These are phyloP conservation scores for Pyrgus malvae DNA, from an alignment of 2,888 invertebrate species.

Conservation along the genomic window DNA sequence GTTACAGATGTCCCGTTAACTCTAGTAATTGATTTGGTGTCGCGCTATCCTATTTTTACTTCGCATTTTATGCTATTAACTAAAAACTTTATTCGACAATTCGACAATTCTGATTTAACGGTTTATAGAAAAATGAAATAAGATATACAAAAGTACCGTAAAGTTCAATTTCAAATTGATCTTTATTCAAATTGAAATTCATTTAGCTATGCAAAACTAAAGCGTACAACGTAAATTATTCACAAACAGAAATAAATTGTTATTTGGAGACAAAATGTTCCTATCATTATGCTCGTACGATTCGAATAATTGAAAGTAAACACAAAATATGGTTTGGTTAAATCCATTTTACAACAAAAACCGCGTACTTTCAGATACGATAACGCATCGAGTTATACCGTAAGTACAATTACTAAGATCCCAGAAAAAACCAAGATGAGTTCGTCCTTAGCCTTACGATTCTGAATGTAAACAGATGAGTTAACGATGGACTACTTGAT, in stretches of 20 bases:
- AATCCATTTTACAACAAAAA: background rate
- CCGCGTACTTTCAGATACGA: background rate
- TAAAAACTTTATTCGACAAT: no score
- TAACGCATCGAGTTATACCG: background rate
- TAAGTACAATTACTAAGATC: background rate
- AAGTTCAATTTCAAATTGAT: no score
- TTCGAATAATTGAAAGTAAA: background rate
- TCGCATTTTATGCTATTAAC: background rate
- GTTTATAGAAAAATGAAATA: no score
- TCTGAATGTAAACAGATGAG: constrained; percentile 32
- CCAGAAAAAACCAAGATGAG: constrained; percentile 6
- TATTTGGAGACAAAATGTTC: background rate
- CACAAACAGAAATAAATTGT: background rate
- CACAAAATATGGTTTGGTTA: background rate
- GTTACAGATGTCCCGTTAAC: background rate
- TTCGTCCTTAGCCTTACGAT: constrained; percentile 27
- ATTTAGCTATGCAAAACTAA: no score
- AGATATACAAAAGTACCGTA: no score
- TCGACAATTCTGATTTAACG: no score
- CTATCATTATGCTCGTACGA: background rate
- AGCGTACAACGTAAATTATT: background rate
- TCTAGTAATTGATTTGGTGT: background rate
- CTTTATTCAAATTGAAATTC: no score
- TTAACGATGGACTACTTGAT: constrained; percentile 34
- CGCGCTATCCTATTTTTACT: background rate